Evolutionary conservation across 2,797 vertebrate genomes (phyloP).

Genomic region (Orientallactaga sibirica): DNA sequence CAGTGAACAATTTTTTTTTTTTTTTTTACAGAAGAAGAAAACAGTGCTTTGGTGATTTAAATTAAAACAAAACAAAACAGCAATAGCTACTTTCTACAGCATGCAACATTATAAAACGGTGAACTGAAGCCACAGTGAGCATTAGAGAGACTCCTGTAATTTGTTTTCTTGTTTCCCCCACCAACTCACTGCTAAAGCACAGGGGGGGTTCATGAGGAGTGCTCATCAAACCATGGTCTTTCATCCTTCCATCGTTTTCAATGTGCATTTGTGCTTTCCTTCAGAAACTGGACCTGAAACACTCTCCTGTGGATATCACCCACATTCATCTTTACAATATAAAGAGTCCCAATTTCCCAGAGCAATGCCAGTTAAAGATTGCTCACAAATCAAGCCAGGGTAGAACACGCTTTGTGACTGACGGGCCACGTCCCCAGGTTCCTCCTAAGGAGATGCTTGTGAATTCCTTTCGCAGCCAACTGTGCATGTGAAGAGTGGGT

Average conservation of each 20-base stretch:
- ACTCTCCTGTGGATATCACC: slow-evolving; percentile 28
- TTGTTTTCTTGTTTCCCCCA: slow-evolving; percentile 33
- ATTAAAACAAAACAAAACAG: slow-evolving; percentile 83
- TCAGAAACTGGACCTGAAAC: background rate
- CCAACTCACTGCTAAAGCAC: slow-evolving; percentile 43
- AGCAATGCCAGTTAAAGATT: slow-evolving; percentile 28
- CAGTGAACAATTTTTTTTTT: slow-evolving; percentile 82
- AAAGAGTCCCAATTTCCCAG: slow-evolving; percentile 48
- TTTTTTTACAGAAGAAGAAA: slow-evolving; percentile 88
- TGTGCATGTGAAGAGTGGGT: background rate
- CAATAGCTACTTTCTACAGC: slow-evolving; percentile 87
- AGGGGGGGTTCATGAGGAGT: slow-evolving; percentile 46
- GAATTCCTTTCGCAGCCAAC: slow-evolving; percentile 47
- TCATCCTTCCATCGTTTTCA: background rate
- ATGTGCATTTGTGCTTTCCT: slow-evolving; percentile 47
- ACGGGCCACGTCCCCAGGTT: slow-evolving; percentile 23
- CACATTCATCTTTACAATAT: slow-evolving; percentile 11
- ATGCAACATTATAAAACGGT: slow-evolving; percentile 84
- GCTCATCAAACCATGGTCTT: slow-evolving; percentile 9
- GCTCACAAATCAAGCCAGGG: background rate
- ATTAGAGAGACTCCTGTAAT: slow-evolving; percentile 51
- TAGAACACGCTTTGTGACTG: background rate
- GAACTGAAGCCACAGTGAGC: slow-evolving; percentile 39
- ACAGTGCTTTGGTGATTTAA: slow-evolving; percentile 86
- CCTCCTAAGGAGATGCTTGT: slow-evolving; percentile 49